A percentile compares a stretch with the other conserved stretches of the same genome.
phyloP scores from a whole-genome alignment of 2,888 invertebrate genomes.

The Drosophila anomelani region DNA sequence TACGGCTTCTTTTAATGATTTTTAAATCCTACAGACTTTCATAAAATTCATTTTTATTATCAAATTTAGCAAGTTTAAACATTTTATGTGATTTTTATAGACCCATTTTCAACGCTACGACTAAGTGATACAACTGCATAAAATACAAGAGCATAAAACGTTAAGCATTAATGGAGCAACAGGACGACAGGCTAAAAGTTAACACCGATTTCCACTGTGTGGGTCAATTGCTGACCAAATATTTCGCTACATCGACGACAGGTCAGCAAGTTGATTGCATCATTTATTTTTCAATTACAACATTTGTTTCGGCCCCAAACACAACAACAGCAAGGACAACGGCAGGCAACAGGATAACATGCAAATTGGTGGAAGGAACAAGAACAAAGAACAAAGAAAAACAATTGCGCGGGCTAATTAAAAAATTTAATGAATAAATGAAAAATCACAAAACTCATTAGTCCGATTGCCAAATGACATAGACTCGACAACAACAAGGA shows the following conservation, averaged over 20 bases:
- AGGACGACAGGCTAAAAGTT: conserved; percentile 4
- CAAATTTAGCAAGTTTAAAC: background rate
- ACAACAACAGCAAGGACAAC: conserved; percentile 13
- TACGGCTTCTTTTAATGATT: background rate
- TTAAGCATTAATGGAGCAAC: background rate
- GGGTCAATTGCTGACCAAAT: conserved; percentile 77
- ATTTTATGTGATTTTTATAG: conserved; percentile 10
- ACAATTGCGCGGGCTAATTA: conserved; percentile 74
- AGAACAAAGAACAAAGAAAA: conserved; percentile 46
- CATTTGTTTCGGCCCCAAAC: conserved; percentile 66
- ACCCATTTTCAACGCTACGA: background rate
- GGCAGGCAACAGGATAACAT: conserved; percentile 15
- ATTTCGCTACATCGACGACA: conserved; percentile 68
- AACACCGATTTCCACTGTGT: conserved; percentile 31
- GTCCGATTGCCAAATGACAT: conserved; percentile 66
- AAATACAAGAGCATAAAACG: background rate
- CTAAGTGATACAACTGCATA: conserved; percentile 1
- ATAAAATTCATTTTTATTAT: background rate
- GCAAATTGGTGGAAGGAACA: conserved; percentile 21
- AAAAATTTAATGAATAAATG: conserved; percentile 78
- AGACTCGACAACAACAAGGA: conserved; percentile 49
- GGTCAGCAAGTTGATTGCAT: conserved; percentile 78
- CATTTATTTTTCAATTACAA: conserved; percentile 80
- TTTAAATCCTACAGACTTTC: background rate
- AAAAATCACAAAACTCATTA: conserved; percentile 78